Conservation (phyloP, 2,113 vertebrate genomes). For the Syngnathoides biaculeatus region DNA sequence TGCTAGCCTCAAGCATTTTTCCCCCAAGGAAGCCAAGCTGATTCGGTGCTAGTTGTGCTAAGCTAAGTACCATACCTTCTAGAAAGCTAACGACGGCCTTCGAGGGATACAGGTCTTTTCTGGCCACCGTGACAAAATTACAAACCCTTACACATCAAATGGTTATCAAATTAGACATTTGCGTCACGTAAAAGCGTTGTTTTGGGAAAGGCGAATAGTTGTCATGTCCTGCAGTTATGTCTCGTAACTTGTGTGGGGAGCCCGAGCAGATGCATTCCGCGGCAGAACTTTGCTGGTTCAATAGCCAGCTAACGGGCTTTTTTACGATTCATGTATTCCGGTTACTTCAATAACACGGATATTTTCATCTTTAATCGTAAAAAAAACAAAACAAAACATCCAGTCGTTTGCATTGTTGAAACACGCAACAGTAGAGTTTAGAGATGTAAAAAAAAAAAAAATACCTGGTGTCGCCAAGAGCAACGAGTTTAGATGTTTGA, state of each 20-base stretch:
- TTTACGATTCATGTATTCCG: background rate
- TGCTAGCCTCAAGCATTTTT: conserved; percentile 34
- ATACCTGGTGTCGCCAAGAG: background rate
- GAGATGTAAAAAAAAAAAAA: background rate
- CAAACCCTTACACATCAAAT: no score
- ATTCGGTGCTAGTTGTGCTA: conserved; percentile 38
- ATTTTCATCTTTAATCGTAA: no score
- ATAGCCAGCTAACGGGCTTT: background rate
- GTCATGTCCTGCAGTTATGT: background rate
- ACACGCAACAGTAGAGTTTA: no score
- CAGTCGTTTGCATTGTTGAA: background rate
- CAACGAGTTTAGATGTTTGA: background rate
- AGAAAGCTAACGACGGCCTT: conserved; percentile 48
- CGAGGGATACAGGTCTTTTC: conserved; percentile 21
- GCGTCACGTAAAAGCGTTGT: background rate
- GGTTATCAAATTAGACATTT: no score
- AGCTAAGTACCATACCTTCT: conserved; percentile 28
- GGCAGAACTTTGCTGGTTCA: conserved; percentile 24
- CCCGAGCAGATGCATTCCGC: conserved; percentile 35
- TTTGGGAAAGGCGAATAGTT: background rate
- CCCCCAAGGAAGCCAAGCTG: conserved; percentile 8
- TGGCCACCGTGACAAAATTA: background rate
- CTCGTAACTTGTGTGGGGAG: conserved; percentile 17
- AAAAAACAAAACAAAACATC: no score
- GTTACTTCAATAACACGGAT: background rate